These are phyloP conservation scores for Hydropsyche betteni DNA, from an alignment of 2,888 invertebrate genomes.

Conservation along the genomic window DNA sequence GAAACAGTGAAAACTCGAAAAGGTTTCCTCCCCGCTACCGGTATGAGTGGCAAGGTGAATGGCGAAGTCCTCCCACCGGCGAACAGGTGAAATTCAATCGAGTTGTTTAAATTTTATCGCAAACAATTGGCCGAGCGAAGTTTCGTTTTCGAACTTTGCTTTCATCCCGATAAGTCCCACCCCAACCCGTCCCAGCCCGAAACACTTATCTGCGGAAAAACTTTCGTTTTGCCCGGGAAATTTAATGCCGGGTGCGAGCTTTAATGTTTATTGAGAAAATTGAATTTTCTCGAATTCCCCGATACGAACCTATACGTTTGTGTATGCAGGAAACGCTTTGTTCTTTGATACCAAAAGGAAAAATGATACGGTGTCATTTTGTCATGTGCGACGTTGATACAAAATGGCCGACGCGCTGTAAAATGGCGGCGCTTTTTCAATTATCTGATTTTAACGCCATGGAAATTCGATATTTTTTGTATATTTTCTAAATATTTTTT, in stretches of 20 bases:
- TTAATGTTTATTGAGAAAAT: conserved; percentile 1
- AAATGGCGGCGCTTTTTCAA: no score
- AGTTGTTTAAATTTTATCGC: conserved; percentile 25
- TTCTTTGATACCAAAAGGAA: no score
- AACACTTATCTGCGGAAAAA: conserved; percentile 20
- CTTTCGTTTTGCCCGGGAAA: not conserved
- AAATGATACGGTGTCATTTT: no score
- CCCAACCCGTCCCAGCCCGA: not conserved
- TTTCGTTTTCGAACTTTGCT: conserved; percentile 19
- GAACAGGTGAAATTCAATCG: conserved; percentile 24
- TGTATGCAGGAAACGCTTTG: no score
- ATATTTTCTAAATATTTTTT: not conserved
- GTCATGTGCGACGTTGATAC: no score
- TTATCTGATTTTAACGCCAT: no score
- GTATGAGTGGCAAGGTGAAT: no score
- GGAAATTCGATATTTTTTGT: not conserved
- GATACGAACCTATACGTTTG: no score
- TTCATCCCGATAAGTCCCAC: conserved; percentile 6
- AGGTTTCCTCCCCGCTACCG: no score
- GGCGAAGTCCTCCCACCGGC: no score
- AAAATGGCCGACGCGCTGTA: no score
- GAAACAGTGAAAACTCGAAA: no score
- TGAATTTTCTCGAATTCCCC: not conserved
- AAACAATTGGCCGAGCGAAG: conserved; percentile 23
- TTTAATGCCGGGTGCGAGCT: not conserved